Evolutionary conservation across 2,888 invertebrate species (phyloP).

Genomic region (Orthonychiurus folsomi): DNA sequence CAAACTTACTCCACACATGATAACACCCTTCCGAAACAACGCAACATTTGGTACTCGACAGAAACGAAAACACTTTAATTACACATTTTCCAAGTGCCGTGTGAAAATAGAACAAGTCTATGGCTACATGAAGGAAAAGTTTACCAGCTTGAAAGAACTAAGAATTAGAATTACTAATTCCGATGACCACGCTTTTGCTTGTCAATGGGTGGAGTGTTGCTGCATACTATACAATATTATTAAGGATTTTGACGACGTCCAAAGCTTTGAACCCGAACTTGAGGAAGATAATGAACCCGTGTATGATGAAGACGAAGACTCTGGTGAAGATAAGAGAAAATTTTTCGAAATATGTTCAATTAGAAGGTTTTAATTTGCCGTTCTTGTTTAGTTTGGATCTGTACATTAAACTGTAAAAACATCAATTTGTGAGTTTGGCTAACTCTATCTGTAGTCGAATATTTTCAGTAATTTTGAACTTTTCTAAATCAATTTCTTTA

Average conservation of each 20-base stretch:
- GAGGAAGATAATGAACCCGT: not conserved
- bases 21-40: conserved; percentile 12
- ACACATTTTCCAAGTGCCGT: not conserved
- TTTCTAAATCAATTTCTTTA: not conserved
- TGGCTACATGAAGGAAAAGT: conserved; percentile 14
- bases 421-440: too few relatives aligned
- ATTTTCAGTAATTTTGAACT: too few relatives aligned
- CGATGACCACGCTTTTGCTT: conserved; percentile 11
- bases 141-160: conserved; percentile 13
- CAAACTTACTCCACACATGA: not conserved
- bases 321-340: not conserved
- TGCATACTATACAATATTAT: conserved; percentile 15
- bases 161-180: not conserved
- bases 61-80: conserved; percentile 8
- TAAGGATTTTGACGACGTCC: not conserved
- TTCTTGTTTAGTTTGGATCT: too few relatives aligned
- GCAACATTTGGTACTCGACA: not conserved
- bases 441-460: not conserved
- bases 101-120: conserved; percentile 13
- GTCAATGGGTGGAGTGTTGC: conserved; percentile 13
- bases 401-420: too few relatives aligned
- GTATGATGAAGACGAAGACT: not conserved
- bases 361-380: too few relatives aligned
- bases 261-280: not conserved
- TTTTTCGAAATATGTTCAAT: not conserved